phyloP scores from a whole-genome alignment of 2,888 invertebrate species.

The Lochmaea capreae region DNA sequence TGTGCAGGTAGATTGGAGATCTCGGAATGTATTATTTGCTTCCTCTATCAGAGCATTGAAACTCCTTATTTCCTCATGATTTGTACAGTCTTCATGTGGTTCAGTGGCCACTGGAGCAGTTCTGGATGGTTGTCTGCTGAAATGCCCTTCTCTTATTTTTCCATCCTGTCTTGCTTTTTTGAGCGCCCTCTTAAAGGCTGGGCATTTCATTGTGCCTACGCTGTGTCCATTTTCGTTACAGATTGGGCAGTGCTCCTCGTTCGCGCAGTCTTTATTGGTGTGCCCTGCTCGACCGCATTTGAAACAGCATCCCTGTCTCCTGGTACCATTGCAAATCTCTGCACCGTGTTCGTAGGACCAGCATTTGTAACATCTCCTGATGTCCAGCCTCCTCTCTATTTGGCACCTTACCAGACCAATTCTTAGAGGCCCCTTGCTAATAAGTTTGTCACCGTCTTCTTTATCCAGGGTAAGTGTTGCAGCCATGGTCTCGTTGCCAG shows the following conservation, averaged over 20 bases:
- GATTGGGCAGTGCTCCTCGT: background rate
- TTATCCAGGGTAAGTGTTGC: background rate
- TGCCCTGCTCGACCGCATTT: constrained; percentile 30
- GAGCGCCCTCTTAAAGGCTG: background rate
- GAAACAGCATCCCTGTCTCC: constrained; percentile 21
- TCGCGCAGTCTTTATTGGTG: constrained; percentile 17
- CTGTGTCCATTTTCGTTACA: background rate
- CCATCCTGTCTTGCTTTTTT: background rate
- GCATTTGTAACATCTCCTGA: constrained; percentile 18
- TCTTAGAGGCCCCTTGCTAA: background rate
- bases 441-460: background rate
- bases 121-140: background rate
- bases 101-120: background rate
- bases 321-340: constrained; percentile 7
- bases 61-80: background rate
- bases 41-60: background rate
- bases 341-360: constrained; percentile 24
- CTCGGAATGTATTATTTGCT: background rate
- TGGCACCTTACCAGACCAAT: constrained; percentile 16
- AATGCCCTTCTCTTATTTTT: background rate
- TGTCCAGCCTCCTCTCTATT: constrained; percentile 6
- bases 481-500: constrained; percentile 7
- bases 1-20: background rate
- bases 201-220: background rate
- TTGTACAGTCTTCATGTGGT: background rate